A percentile compares a stretch with the other conserved stretches of the same genome.
These are phyloP conservation scores for Holocentrus rufus DNA, from an alignment of 2,797 vertebrate species.

Conservation along the genomic window DNA sequence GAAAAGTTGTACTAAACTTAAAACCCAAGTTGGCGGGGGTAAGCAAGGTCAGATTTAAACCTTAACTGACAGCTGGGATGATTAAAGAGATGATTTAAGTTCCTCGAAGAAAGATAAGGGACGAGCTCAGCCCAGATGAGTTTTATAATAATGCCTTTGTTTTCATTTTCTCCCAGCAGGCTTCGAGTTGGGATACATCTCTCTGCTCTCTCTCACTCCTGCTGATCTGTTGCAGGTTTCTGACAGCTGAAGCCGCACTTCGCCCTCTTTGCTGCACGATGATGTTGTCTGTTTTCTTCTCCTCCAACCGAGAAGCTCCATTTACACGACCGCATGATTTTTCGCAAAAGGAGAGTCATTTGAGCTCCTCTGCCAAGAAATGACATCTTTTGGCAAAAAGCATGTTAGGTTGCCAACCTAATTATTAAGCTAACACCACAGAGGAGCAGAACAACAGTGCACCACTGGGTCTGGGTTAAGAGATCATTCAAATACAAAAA, in stretches of 20 bases:
- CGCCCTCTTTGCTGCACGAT: neutral
- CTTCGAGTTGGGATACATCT: neutral
- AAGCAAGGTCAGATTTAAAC: neutral
- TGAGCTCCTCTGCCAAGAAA: constrained; percentile 7
- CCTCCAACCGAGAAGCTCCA: neutral
- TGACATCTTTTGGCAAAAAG: constrained; percentile 22
- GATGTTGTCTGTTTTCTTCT: no score
- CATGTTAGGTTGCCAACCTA: constrained; percentile 13
- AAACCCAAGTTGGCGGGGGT: neutral
- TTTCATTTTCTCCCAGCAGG: constrained; percentile 27
- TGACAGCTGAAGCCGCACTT: constrained; percentile 26
- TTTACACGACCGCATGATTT: constrained; percentile 17
- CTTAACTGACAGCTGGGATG: neutral
- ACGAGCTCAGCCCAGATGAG: constrained; percentile 2
- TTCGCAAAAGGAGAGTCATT: no score
- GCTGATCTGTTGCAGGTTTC: constrained; percentile 23
- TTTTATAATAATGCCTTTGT: constrained; percentile 18
- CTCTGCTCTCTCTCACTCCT: neutral
- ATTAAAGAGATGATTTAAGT: neutral
- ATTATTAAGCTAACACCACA: constrained; percentile 1
- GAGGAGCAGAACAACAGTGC: no score
- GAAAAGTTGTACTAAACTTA: neutral
- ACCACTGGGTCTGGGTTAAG: no score
- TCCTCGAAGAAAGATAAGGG: neutral
- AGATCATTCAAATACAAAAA: neutral